Evolutionary conservation across 2,797 vertebrate species (phyloP).

Genomic region (Sebastolobus alascanus): DNA sequence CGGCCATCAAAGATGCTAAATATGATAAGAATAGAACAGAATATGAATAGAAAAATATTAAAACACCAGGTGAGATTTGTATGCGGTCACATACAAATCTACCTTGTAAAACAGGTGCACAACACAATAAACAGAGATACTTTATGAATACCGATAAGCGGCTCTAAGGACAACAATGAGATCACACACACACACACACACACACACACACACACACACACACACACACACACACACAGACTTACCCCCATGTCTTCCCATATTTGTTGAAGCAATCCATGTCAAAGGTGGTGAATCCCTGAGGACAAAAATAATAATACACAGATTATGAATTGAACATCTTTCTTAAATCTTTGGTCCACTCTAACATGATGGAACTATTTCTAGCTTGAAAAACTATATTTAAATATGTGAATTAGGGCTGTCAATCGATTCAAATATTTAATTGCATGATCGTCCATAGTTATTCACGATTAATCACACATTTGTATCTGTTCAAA

Average conservation of each 20-base stretch:
- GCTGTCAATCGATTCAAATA: no score
- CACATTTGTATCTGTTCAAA: no score
- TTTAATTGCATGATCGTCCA: no score
- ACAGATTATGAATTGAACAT: neutral
- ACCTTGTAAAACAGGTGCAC: neutral
- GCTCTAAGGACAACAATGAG: neutral
- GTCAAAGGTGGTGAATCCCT: constrained; percentile 80
- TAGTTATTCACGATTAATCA: no score
- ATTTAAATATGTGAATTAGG: neutral
- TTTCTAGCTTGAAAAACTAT: neutral
- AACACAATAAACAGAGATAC: neutral
- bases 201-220: neutral
- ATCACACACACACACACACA: neutral
- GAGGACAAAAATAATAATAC: neutral
- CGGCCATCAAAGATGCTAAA: constrained; percentile 84
- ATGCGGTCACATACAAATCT: neutral
- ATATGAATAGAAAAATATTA: constrained; percentile 11
- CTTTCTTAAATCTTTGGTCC: neutral
- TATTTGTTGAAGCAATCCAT: constrained; percentile 75
- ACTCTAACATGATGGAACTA: neutral
- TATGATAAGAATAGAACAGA: neutral
- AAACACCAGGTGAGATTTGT: neutral
- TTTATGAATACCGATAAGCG: neutral
- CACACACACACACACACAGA: constrained; percentile 11
- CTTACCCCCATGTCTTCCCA: constrained; percentile 85